These are phyloP conservation scores for Diarsia dahlii DNA, from an alignment of 2,888 invertebrate species.

Conservation along the genomic window DNA sequence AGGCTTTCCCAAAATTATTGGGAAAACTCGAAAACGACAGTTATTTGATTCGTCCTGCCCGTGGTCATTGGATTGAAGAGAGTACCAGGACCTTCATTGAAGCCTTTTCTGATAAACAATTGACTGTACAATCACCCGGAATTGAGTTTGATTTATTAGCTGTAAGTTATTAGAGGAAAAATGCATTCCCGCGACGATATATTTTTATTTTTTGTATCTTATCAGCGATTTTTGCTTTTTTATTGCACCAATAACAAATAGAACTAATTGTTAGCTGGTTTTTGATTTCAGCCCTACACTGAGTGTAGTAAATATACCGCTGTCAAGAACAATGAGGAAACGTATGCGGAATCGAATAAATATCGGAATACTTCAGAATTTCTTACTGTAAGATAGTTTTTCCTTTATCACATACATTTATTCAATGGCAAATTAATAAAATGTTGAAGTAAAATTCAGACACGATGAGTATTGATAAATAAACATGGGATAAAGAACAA, in stretches of 20 bases:
- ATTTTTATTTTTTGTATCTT: too few relatives aligned
- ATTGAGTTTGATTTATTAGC: background rate
- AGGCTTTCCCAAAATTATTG: too few relatives aligned
- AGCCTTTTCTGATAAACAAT: background rate
- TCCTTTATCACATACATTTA: background rate
- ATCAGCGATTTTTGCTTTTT: too few relatives aligned
- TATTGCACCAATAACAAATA: too few relatives aligned
- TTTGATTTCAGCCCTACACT: slow-evolving; percentile 80
- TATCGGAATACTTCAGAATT: slow-evolving; percentile 77
- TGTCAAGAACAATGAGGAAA: slow-evolving; percentile 72
- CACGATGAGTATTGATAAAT: too few relatives aligned
- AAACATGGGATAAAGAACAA: too few relatives aligned
- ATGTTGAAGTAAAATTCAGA: too few relatives aligned
- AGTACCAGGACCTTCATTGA: background rate
- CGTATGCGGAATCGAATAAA: slow-evolving; percentile 70
- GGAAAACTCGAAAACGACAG: background rate
- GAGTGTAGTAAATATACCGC: slow-evolving; percentile 85
- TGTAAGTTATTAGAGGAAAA: background rate
- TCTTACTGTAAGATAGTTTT: slow-evolving; percentile 74
- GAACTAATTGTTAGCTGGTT: too few relatives aligned
- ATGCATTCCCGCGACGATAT: too few relatives aligned
- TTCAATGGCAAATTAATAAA: too few relatives aligned
- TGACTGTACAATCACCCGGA: background rate
- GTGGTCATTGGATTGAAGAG: slow-evolving; percentile 1
- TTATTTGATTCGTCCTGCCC: background rate